Evolutionary conservation across 1,140 invertebrate genomes (phyloP).

Genomic region (Drosophila watanabei): DNA sequence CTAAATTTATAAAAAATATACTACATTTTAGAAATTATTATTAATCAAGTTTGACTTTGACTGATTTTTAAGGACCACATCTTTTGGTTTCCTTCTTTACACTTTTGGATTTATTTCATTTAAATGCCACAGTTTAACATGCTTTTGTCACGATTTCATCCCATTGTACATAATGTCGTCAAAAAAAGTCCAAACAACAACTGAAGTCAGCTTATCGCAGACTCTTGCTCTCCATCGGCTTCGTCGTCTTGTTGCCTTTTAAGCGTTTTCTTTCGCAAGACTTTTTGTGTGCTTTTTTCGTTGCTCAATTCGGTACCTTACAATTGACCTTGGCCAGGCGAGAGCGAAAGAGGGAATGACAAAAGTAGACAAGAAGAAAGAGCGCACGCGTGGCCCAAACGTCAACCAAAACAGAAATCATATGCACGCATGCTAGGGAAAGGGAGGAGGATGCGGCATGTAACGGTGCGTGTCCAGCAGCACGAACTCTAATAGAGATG

Average conservation of each 20-base stretch:
- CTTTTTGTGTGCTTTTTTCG: conserved; percentile 25
- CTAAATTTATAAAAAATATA: too few relatives aligned
- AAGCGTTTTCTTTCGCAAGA: conserved; percentile 46
- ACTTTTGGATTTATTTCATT: neutral
- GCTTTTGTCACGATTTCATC: neutral
- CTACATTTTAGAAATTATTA: too few relatives aligned
- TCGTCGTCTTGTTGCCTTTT: conserved; percentile 29
- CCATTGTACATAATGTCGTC: conserved; percentile 17
- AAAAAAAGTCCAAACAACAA: conserved; percentile 4
- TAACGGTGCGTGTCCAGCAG: conserved; percentile 32
- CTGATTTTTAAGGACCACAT: too few relatives aligned
- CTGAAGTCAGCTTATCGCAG: conserved; percentile 31
- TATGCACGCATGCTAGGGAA: conserved; percentile 21
- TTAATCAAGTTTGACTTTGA: too few relatives aligned
- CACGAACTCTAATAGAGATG: conserved; percentile 1
- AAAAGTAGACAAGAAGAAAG: neutral
- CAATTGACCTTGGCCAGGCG: conserved; percentile 54
- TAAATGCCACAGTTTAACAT: neutral
- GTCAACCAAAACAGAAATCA: conserved; percentile 29
- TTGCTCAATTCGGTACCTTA: conserved; percentile 40
- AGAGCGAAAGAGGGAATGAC: neutral
- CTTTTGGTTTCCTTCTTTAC: too few relatives aligned
- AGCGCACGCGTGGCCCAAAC: conserved; percentile 36
- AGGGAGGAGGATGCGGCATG: neutral
- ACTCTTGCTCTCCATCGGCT: conserved; percentile 14